A percentile compares a stretch with the other conserved stretches of the same genome.
Conservation (phyloP, 2,888 invertebrate species). For the Podabrus alpinus region DNA sequence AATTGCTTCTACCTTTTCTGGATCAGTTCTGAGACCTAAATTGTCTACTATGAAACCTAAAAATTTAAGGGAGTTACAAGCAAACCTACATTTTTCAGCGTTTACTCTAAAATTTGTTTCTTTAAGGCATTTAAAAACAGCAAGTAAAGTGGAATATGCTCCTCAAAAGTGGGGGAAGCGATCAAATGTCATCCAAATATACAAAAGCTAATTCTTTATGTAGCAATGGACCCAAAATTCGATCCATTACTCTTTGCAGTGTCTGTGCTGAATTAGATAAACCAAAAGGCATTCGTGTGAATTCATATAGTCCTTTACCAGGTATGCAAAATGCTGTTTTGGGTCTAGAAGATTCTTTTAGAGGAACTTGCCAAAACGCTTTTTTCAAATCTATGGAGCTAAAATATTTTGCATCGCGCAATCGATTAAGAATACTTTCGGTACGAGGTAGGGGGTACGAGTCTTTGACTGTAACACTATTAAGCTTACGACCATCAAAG, state of each 20-base stretch:
- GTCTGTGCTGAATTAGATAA: too few relatives aligned
- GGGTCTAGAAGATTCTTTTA: conserved; percentile 30
- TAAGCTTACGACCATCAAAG: conserved; percentile 38
- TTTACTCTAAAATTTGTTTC: conserved; percentile 37
- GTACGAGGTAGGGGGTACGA: conserved; percentile 38
- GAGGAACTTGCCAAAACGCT: conserved; percentile 39
- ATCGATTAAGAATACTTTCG: conserved; percentile 30
- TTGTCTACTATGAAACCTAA: conserved; percentile 38
- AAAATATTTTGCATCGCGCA: conserved; percentile 34
- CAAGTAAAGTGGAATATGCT: conserved; percentile 26
- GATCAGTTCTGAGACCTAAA: conserved; percentile 36
- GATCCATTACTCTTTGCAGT: too few relatives aligned
- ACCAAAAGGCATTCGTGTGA: too few relatives aligned
- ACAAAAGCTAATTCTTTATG: too few relatives aligned
- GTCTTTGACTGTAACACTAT: conserved; percentile 34
- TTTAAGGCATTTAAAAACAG: conserved; percentile 25
- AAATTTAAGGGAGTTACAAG: conserved; percentile 34
- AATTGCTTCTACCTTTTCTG: conserved; percentile 38
- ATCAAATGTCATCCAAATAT: too few relatives aligned
- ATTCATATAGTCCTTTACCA: too few relatives aligned
- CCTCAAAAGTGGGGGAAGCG: too few relatives aligned
- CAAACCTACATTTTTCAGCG: conserved; percentile 37
- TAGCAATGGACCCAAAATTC: too few relatives aligned
- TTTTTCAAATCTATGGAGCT: conserved; percentile 33
- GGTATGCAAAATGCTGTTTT: conserved; percentile 34